These are phyloP conservation scores for Rachycentron canadum DNA, from an alignment of 2,797 vertebrate genomes.

Conservation along the genomic window DNA sequence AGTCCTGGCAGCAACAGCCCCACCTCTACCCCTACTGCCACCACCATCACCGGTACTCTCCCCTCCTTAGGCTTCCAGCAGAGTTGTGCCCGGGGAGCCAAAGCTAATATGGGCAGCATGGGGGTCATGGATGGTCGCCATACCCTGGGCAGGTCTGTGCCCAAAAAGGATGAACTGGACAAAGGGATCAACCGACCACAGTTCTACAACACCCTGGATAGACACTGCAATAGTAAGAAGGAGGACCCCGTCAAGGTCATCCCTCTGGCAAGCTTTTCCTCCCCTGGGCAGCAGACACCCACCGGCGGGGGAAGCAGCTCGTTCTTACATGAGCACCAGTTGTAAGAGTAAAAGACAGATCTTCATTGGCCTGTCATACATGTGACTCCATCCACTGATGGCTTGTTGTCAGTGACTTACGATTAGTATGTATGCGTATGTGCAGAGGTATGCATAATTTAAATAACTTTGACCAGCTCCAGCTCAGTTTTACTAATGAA, in stretches of 20 bases:
- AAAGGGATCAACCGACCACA: conserved; percentile 88
- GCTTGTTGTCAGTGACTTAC: conserved; percentile 66
- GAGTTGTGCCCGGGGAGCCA: conserved; percentile 86
- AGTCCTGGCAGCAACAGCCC: conserved; percentile 82
- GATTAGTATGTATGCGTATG: conserved; percentile 66
- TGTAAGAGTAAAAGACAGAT: conserved; percentile 82
- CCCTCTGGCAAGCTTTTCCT: conserved; percentile 92
- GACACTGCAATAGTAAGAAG: conserved; percentile 89
- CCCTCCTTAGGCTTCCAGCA: conserved; percentile 90
- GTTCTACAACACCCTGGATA: conserved; percentile 95
- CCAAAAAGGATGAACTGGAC: conserved; percentile 92
- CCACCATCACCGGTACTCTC: conserved; percentile 80
- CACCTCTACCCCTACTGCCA: conserved; percentile 77
- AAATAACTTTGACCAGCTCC: conserved; percentile 59
- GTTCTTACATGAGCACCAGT: conserved; percentile 93
- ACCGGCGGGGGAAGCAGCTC: conserved; percentile 76
- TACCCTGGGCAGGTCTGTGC: conserved; percentile 90
- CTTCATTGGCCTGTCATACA: conserved; percentile 68
- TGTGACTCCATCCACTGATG: conserved; percentile 59
- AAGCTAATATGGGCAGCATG: conserved; percentile 82
- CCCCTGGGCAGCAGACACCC: conserved; percentile 82
- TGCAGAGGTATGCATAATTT: conserved; percentile 59
- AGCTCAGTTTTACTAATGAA: conserved; percentile 73
- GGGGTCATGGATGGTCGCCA: conserved; percentile 88
- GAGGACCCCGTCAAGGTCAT: conserved; percentile 95